Conservation (phyloP, 2,888 invertebrate species). For the Scotopteryx bipunctaria region DNA sequence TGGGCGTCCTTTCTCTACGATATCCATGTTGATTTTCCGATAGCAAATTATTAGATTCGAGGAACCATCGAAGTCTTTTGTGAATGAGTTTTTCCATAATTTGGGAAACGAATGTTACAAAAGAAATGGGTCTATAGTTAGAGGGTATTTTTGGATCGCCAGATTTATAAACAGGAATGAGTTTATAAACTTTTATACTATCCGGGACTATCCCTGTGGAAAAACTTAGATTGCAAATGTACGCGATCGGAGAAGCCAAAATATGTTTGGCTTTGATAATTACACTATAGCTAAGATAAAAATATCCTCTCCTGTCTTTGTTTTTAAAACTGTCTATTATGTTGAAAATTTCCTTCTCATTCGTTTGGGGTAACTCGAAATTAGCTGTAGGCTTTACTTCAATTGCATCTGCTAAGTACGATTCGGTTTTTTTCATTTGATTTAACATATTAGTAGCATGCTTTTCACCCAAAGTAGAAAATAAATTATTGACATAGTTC, state of each 20-base stretch:
- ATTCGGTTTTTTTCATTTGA: conserved; percentile 1
- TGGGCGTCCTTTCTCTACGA: conserved; percentile 3
- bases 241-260: conserved; percentile 12
- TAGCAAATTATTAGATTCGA: conserved; percentile 15
- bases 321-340: conserved; percentile 2
- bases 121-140: conserved; percentile 14
- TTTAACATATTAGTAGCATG: conserved; percentile 2
- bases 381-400: not conserved
- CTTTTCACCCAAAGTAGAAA: conserved; percentile 11
- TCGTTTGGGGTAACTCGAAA: conserved; percentile 9
- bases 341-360: conserved; percentile 3
- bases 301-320: not conserved
- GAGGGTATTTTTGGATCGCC: conserved; percentile 3
- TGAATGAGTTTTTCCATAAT: conserved; percentile 8
- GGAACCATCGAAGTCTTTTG: conserved; percentile 1
- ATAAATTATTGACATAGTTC: conserved; percentile 5
- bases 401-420: conserved; percentile 6
- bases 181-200: not conserved
- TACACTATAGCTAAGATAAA: conserved; percentile 1
- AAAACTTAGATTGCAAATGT: conserved; percentile 11
- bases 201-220: conserved; percentile 12
- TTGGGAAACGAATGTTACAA: not conserved
- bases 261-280: conserved; percentile 3
- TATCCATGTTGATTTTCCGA: conserved; percentile 8
- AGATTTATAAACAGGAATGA: conserved; percentile 1